Evolutionary conservation across 2,888 invertebrate species (phyloP).

Genomic region (Scaptomyza cyrtandrae): DNA sequence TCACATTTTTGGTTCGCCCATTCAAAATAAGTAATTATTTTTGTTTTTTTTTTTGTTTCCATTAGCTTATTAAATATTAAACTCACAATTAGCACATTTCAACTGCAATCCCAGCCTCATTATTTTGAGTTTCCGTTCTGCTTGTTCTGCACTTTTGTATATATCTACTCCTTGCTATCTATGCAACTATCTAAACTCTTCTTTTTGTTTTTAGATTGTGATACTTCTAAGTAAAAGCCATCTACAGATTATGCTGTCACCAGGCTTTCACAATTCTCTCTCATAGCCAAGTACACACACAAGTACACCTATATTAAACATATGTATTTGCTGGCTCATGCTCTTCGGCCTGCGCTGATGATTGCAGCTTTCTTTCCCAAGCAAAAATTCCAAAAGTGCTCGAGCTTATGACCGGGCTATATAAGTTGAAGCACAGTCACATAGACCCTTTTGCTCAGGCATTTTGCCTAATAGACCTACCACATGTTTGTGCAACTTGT

Average conservation of each 20-base stretch:
- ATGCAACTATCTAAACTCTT: constrained; percentile 1
- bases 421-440: background rate
- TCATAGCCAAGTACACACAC: background rate
- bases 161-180: too few relatives aligned
- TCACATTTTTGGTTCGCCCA: too few relatives aligned
- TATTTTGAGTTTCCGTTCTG: background rate
- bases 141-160: background rate
- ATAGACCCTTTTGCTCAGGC: constrained; percentile 9
- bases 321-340: constrained; percentile 52
- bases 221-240: constrained; percentile 27
- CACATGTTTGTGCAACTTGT: constrained; percentile 40
- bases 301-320: background rate
- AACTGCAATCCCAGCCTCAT: background rate
- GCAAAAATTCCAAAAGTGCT: constrained; percentile 28
- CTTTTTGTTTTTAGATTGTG: constrained; percentile 3
- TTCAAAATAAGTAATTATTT: background rate
- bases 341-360: constrained; percentile 4
- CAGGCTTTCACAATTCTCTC: constrained; percentile 33
- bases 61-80: background rate
- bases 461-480: constrained; percentile 53
- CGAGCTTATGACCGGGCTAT: background rate
- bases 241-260: constrained; percentile 27
- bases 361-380: constrained; percentile 51
- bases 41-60: background rate
- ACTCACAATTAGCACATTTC: background rate